Base-by-base conservation (phyloP, 2,113 vertebrate genomes). In the Nansenia antarctica region DNA sequence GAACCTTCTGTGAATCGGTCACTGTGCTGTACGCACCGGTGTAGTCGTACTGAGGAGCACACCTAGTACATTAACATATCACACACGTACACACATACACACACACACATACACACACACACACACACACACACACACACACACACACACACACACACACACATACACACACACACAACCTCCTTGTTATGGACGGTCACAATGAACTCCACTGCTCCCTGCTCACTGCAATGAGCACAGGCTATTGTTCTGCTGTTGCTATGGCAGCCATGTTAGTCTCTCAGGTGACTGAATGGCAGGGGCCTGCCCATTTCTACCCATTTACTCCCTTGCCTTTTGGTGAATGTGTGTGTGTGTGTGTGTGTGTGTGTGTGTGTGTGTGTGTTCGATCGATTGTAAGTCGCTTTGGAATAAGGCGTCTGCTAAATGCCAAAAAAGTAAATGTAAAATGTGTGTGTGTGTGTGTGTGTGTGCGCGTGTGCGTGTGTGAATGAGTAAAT, bases 161-260 rank as follows among this genome's bases (percentile, higher is more conserved):
- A 58, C 12, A 29, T n/a, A n/a, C n/a, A n/a, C n/a, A n/a, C n/a
- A n/a, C n/a, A n/a, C n/a, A n/a, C n/a, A n/a, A n/a, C n/a, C n/a
- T n/a, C n/a, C n/a, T n/a, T n/a, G n/a, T n/a, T 9, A 30, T 69
- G 39, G 42, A 62, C 3, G 29, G 31, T 37, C 24, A 35, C 52
- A 9, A 34, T 80, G 62, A 78, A 78, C 77, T 65, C 60, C 3
- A 24, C 31, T 72, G 65, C 59, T 80, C 77, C 32, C 55, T 47
- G 30, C 47, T 65, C 64, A 52, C 34, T 62, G 59, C 8, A 2
- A 53, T 9, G 20, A 65, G 69, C 76, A 88, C 82, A 90, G 68
- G 68, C 63, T 76, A 59, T 88, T 79, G 88, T 87, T 76, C 67
- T 7, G 7, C 12, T 9, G 75, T 77, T 69, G 52, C 77, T 47